Percentiles rank a stretch among this genome's conserved stretches.
These are phyloP conservation scores for Mohoua ochrocephala DNA, from an alignment of 2,113 vertebrate species.

Conservation along the genomic window DNA sequence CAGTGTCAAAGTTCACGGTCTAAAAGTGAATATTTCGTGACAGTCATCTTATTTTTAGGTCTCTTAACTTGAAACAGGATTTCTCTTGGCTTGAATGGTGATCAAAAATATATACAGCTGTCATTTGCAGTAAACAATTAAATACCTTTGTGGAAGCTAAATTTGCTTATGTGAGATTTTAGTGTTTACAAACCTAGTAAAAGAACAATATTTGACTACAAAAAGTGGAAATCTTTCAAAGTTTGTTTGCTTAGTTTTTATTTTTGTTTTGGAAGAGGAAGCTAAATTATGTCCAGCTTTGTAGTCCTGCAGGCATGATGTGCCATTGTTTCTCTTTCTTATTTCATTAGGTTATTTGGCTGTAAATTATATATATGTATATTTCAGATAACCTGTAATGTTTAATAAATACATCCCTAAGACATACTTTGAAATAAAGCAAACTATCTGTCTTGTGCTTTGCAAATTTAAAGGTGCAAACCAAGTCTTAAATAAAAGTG, in stretches of 20 bases:
- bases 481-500: not conserved
- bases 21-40: not conserved
- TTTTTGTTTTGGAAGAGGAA: not conserved
- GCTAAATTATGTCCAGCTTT: not conserved
- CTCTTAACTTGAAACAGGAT: not conserved
- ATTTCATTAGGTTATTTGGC: not conserved
- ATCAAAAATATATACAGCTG: not conserved
- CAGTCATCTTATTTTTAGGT: conserved; percentile 14
- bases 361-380: not conserved
- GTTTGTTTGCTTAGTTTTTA: not conserved
- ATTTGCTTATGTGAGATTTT: not conserved
- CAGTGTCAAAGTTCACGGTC: not conserved
- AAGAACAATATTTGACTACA: not conserved
- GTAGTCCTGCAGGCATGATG: not conserved
- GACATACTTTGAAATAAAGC: not conserved
- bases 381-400: not conserved
- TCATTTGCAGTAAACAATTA: not conserved
- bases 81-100: not conserved
- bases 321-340: not conserved
- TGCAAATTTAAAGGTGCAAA: not conserved
- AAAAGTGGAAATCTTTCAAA: not conserved
- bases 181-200: not conserved
- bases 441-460: not conserved
- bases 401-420: not conserved
- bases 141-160: not conserved